Evolutionary conservation across 2,888 invertebrate genomes (phyloP).

Genomic region (Agrochola macilenta): DNA sequence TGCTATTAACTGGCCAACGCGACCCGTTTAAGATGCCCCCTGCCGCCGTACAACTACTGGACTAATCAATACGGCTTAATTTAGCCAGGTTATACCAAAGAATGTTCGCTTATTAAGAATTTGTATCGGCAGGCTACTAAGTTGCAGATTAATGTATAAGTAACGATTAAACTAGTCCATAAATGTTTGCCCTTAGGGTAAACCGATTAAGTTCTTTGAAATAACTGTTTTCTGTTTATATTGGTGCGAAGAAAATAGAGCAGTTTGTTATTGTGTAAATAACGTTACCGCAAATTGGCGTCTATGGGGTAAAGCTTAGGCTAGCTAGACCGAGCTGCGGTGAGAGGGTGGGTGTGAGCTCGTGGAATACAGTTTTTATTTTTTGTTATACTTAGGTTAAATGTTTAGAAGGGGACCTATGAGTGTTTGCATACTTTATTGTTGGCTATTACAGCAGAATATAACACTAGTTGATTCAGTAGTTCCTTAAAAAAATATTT

Average conservation of each 20-base stretch:
- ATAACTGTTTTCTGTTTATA: constrained; percentile 35
- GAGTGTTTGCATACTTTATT: constrained; percentile 1
- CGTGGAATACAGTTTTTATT: constrained; percentile 37
- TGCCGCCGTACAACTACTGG: constrained; percentile 39
- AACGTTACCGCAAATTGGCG: constrained; percentile 49
- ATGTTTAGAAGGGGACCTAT: constrained; percentile 18
- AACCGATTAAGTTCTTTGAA: constrained; percentile 37
- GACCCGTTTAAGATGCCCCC: constrained; percentile 65
- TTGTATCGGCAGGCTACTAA: constrained; percentile 55
- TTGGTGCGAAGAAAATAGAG: constrained; percentile 28
- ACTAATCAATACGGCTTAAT: constrained; percentile 56
- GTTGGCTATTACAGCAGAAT: neutral
- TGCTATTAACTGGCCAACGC: constrained; percentile 77
- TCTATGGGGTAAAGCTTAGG: constrained; percentile 39
- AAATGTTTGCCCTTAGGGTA: constrained; percentile 27
- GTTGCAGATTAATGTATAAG: constrained; percentile 36
- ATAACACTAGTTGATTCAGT: neutral
- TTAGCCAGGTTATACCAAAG: constrained; percentile 63
- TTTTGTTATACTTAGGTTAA: constrained; percentile 19
- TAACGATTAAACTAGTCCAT: constrained; percentile 34
- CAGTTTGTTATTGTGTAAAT: constrained; percentile 36
- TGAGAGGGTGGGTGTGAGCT: constrained; percentile 44
- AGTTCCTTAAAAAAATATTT: neutral
- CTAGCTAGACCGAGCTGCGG: constrained; percentile 37
- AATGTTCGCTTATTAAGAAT: constrained; percentile 66